Base-by-base conservation (phyloP, 2,888 invertebrate genomes). In the Arge pagana region DNA sequence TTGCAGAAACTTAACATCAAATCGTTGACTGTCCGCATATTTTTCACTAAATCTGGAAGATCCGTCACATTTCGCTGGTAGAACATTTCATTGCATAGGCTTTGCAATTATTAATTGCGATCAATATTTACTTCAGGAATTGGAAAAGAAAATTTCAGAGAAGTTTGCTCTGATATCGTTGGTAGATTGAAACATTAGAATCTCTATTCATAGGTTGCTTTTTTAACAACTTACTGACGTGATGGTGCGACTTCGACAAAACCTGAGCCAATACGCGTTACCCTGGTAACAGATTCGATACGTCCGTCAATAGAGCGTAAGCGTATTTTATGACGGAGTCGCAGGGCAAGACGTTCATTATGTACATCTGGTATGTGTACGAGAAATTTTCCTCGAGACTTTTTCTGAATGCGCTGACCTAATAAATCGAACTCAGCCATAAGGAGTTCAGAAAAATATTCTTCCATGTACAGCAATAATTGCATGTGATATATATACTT, bases 391-490 rank as follows among this genome's bases (percentile, higher is more conserved):
- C 53, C 24, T 0, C 16, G 13, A 10, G 1, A 21, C 13, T 6
- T 1, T 11, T 28, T n/a, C n/a, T n/a, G n/a, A 4, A 67, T 43
- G 10, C 2, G 19, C n/a, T 58, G 50, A 4, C 43, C 42, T 26
- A 5, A 35, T 13, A 64, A 39, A 35, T 52, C 56, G 3, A 56
- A 53, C 8, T 50, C 24, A 7, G 13, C 39, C 37, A 58, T 48
- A 19, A 59, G 37, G 2, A 37, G 4, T 18, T 40, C 33, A 35
- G 45, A 13, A 18, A 61, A 55, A 53, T 61, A 48, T 3, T 62
- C 45, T 41, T 67, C 64, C 4, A 69, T 23, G 21, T 64, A 67
- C n/a, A 69, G 48, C 8, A 66, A 48, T 18, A 68, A 52, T 52
- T 64, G 65, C 55, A 63, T 59, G 23, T 64, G 11, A 19, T 53